Evolutionary conservation across 1,140 invertebrate species (phyloP), one percentile per base, ranked within the genome.

Genomic region (Lepidurus apus): DNA sequence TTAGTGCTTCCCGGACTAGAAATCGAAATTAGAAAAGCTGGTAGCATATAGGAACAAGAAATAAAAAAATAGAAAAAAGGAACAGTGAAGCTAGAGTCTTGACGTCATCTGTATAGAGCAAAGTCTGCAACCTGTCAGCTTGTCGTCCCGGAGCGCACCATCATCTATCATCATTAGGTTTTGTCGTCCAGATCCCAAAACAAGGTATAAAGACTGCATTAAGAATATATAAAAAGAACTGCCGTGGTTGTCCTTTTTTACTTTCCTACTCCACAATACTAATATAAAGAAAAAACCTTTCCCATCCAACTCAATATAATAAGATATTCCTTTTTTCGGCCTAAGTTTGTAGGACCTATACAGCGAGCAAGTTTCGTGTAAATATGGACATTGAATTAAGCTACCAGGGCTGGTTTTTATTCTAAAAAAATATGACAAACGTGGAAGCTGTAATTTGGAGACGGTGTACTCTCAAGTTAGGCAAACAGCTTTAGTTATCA

Each of bases 141-240:
- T 65, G 53, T 65, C 53, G 21, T 65, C 53, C 53, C 13, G 4
- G 0, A 65, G 53, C 53, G 53, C 53, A 65, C 53, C 53, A 5
- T 65, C 53, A 65, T 65, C 53, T 65, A 65, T 65, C 53, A 65
- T 65, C 53, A 65, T 65, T 65, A 65, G 13, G 53, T 65, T n/a
- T 65, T 65, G 53, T 65, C 53, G 1, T 65, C 53, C 21, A 5
- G 9, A 65, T 65, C 53, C 13, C 17, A 34, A 34, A 65, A 65
- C 53, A 65, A n/a, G 53, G 53, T 17, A 65, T 9, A 21, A 21
- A 17, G 21, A 21, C 53, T 65, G 53, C 5, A 21, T 65, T 65
- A 65, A 65, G 53, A 65, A n/a, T n/a, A n/a, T n/a, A n/a, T n/a
- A n/a, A 4, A 21, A 65, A 65, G 21, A 65, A 21, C 53, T 21